phyloP scores from a whole-genome alignment of 1,140 invertebrate genomes.

The Holotrichia oblita region DNA sequence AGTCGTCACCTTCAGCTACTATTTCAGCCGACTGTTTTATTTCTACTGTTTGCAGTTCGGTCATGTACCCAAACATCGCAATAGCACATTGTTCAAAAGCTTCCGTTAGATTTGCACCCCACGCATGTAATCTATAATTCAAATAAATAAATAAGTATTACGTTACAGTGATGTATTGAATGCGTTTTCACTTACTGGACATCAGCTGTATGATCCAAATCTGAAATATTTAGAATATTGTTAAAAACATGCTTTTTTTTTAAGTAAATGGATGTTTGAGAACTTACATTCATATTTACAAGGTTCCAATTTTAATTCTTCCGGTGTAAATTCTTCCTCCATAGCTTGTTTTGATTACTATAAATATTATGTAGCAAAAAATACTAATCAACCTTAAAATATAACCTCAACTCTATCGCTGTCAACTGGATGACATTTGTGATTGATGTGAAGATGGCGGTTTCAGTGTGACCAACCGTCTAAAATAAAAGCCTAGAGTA shows the following conservation, averaged over 20 bases:
- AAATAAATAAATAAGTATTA: conserved; percentile 40
- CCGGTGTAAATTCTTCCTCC: conserved; percentile 46
- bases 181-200: conserved; percentile 84
- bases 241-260: too few relatives aligned
- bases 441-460: too few relatives aligned
- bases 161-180: conserved; percentile 9
- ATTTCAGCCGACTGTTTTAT: conserved; percentile 82
- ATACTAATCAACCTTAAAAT: background rate
- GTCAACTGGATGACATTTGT: too few relatives aligned
- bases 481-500: too few relatives aligned
- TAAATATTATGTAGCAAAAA: too few relatives aligned
- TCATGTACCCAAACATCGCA: conserved; percentile 98
- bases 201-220: conserved; percentile 97
- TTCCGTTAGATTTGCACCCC: conserved; percentile 89
- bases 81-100: conserved; percentile 95
- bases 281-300: conserved; percentile 78
- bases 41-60: conserved; percentile 87
- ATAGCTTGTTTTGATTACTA: background rate
- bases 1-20: conserved; percentile 87
- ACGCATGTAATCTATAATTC: conserved; percentile 79
- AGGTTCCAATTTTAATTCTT: conserved; percentile 67
- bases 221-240: conserved; percentile 68
- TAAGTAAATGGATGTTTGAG: background rate
- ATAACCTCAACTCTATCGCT: background rate
- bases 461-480: too few relatives aligned